phyloP scores from a whole-genome alignment of 1,140 invertebrate genomes.

The Ectropis grisescens region DNA sequence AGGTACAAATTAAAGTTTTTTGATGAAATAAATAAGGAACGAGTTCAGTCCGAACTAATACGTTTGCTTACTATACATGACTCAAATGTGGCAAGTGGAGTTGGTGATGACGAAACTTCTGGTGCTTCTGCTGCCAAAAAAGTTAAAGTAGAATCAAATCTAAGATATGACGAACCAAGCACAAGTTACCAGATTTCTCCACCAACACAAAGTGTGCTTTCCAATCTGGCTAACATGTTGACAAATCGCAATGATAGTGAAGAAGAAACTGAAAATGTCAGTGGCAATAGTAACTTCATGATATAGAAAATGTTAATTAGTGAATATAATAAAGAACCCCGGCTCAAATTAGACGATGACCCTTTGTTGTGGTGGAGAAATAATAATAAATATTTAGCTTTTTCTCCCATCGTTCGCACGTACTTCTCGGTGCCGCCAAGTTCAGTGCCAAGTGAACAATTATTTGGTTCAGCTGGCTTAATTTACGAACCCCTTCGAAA shows the following conservation, averaged over 20 bases:
- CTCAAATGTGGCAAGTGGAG: constrained; percentile 9
- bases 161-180: constrained; percentile 3
- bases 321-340: constrained; percentile 13
- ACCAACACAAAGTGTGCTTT: constrained; percentile 9
- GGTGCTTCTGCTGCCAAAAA: constrained; percentile 5
- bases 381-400: constrained; percentile 7
- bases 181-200: constrained; percentile 4
- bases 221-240: constrained; percentile 10
- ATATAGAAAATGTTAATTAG: constrained; percentile 13
- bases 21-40: constrained; percentile 10
- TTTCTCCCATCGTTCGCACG: constrained; percentile 11
- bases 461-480: constrained; percentile 20
- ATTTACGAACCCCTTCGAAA: constrained; percentile 22
- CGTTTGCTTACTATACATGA: constrained; percentile 6
- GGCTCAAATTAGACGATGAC: constrained; percentile 6
- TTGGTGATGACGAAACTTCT: constrained; percentile 6
- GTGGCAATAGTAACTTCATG: constrained; percentile 5
- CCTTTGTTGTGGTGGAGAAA: constrained; percentile 12
- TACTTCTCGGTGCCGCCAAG: constrained; percentile 11
- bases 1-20: constrained; percentile 16
- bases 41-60: constrained; percentile 12
- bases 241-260: constrained; percentile 11
- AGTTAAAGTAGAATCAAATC: constrained; percentile 1
- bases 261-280: constrained; percentile 9
- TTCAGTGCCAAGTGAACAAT: constrained; percentile 13